Evolutionary conservation across 1,140 invertebrate genomes (phyloP).

Genomic region (Drosophila nebulosa): DNA sequence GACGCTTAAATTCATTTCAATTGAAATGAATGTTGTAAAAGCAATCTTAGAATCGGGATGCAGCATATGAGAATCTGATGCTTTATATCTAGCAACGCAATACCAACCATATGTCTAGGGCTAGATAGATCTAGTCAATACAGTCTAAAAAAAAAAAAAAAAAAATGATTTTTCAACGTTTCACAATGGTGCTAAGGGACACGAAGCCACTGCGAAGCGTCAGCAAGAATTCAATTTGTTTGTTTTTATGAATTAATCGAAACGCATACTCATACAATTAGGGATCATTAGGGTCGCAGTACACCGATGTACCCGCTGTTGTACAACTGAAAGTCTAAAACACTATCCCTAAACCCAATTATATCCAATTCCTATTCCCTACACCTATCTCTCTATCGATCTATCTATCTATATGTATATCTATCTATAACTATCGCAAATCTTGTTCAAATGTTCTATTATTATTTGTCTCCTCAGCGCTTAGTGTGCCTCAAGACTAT

Average conservation of each 20-base stretch:
- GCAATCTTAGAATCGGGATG: slow-evolving; percentile 22
- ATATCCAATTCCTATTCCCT: no score
- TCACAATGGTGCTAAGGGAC: slow-evolving; percentile 52
- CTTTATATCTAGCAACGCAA: slow-evolving; percentile 60
- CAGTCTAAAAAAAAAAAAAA: no score
- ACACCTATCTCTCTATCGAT: slow-evolving; percentile 32
- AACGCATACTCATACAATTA: slow-evolving; percentile 65
- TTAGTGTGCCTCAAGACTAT: slow-evolving; percentile 63
- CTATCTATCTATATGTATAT: slow-evolving; percentile 28
- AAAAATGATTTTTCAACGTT: slow-evolving; percentile 62
- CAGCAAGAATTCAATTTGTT: slow-evolving; percentile 58
- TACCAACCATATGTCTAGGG: slow-evolving; percentile 74
- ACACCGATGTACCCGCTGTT: slow-evolving; percentile 34
- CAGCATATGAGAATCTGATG: slow-evolving; percentile 48
- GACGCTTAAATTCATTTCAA: slow-evolving; percentile 45
- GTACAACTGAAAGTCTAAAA: slow-evolving; percentile 34
- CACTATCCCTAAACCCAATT: slow-evolving; percentile 48
- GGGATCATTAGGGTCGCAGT: slow-evolving; percentile 40
- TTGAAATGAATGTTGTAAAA: slow-evolving; percentile 36
- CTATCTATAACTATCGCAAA: slow-evolving; percentile 5
- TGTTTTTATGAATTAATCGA: slow-evolving; percentile 69
- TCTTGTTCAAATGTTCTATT: slow-evolving; percentile 10
- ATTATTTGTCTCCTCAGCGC: slow-evolving; percentile 23
- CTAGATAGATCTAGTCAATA: slow-evolving; percentile 81
- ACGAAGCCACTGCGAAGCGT: slow-evolving; percentile 39